Conservation (phyloP, 2,113 vertebrate species). For the Condylura cristata region DNA sequence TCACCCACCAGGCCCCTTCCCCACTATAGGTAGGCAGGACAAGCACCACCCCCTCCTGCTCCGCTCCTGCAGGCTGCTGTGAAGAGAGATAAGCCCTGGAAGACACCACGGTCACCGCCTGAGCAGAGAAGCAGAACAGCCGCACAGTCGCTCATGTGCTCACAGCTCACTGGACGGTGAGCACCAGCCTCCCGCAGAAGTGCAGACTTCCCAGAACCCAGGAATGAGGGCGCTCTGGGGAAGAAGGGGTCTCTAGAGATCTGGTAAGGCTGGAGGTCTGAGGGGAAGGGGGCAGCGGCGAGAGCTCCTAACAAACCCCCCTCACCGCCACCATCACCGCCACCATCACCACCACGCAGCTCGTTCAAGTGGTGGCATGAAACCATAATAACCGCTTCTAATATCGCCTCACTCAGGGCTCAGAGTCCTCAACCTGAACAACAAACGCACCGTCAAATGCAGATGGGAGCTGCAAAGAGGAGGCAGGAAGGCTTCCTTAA, state of each 20-base stretch:
- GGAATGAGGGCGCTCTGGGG: background rate
- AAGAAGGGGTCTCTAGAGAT: background rate
- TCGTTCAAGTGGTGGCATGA: background rate
- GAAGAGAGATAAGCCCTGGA: background rate
- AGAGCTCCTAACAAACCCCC: background rate
- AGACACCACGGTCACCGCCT: background rate
- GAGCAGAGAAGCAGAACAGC: too few relatives aligned
- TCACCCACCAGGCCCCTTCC: background rate
- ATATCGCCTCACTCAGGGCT: background rate
- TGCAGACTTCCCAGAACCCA: background rate
- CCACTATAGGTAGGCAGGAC: background rate
- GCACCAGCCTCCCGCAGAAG: background rate
- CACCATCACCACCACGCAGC: background rate
- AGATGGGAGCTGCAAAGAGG: background rate
- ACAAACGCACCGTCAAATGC: background rate
- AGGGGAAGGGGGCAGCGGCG: background rate
- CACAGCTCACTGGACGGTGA: background rate
- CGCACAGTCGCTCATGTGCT: too few relatives aligned
- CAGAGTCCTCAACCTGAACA: background rate
- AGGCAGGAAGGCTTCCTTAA: background rate
- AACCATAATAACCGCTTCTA: conserved; percentile 8
- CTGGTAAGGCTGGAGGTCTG: background rate
- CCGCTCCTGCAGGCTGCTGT: background rate
- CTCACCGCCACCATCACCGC: background rate
- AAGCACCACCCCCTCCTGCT: background rate